A percentile compares a stretch with the other conserved stretches of the same genome.
Evolutionary conservation across 2,113 vertebrate species (phyloP).

Genomic region (Daboia siamensis): DNA sequence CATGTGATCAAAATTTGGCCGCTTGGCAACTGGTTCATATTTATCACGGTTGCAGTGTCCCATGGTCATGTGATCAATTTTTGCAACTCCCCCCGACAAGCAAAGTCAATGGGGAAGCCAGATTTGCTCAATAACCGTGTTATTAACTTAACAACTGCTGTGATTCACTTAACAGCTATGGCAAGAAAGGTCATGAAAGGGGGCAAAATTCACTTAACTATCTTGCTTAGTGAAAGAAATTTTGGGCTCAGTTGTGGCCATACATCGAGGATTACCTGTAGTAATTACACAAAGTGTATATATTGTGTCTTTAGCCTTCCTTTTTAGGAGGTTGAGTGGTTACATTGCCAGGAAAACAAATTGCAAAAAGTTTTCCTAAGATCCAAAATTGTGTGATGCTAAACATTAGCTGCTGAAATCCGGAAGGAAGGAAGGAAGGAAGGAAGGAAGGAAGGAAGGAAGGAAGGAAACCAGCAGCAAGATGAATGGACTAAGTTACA

Average conservation of each 20-base stretch:
- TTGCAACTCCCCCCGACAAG: background rate
- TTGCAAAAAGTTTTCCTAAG: background rate
- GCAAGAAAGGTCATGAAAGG: background rate
- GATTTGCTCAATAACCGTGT: background rate
- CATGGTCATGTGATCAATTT: background rate
- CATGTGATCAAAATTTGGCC: background rate
- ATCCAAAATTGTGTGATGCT: background rate
- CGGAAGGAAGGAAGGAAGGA: no score
- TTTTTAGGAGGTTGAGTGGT: background rate
- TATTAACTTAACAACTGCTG: background rate
- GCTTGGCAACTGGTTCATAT: background rate
- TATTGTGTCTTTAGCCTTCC: background rate
- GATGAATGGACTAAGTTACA: background rate
- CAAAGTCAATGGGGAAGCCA: background rate
- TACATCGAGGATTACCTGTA: background rate
- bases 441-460: background rate
- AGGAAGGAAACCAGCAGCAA: background rate
- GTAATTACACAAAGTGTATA: background rate
- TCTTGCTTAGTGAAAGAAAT: background rate
- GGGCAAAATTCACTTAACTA: background rate
- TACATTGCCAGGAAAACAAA: background rate
- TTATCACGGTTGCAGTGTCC: background rate
- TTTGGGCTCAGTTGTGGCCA: background rate
- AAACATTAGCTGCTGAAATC: background rate
- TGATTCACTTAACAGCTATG: background rate